Evolutionary conservation across 1,140 invertebrate genomes (phyloP).

Genomic region (Trichogramma pretiosum): DNA sequence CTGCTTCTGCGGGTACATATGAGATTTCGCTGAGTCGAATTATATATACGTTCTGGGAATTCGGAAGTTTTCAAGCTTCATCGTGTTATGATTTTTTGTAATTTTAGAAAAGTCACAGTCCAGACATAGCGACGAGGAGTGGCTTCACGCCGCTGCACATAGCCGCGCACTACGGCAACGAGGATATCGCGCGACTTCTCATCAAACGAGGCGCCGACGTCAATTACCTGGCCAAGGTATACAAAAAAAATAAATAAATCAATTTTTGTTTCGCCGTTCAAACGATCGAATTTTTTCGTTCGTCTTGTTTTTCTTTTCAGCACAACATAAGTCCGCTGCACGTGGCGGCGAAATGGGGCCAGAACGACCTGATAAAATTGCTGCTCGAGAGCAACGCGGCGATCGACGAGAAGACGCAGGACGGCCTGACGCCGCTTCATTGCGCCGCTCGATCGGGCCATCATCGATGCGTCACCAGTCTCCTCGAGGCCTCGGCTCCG

Average conservation of each 20-base stretch:
- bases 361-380: constrained; percentile 90
- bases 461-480: constrained; percentile 89
- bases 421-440: constrained; percentile 86
- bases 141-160: constrained; percentile 98
- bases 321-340: constrained; percentile 87
- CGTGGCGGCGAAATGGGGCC: constrained; percentile 98
- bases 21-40: too few species aligned
- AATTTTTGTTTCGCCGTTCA: too few species aligned
- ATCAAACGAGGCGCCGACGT: constrained; percentile 94
- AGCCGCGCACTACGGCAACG: constrained; percentile 97
- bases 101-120: constrained; percentile 84
- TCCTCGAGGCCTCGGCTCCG: constrained; percentile 87
- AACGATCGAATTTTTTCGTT: too few species aligned
- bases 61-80: too few species aligned
- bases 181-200: constrained; percentile 86
- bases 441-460: constrained; percentile 95
- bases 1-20: constrained; percentile 72
- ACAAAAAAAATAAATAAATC: constrained; percentile 3
- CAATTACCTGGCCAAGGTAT: constrained; percentile 91
- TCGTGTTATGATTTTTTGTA: constrained; percentile 5
- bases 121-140: constrained; percentile 94
- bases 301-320: constrained; percentile 33
- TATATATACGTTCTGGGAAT: too few species aligned
- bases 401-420: constrained; percentile 90
- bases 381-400: constrained; percentile 85